Base-by-base conservation (phyloP, 2,888 invertebrate species). In the Arctia plantaginis region DNA sequence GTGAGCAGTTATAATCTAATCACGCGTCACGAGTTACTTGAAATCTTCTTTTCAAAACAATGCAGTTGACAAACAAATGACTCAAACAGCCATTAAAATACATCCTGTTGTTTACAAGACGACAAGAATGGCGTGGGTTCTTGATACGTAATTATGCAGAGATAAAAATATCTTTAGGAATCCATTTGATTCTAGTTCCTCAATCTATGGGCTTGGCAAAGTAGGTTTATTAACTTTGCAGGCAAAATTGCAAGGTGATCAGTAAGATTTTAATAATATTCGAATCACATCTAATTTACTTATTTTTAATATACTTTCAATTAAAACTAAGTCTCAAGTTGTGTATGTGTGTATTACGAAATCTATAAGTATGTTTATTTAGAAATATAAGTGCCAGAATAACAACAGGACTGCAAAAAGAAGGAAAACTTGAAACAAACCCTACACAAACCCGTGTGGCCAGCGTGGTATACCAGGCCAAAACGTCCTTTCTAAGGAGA, bases 51-150 rank as follows among this genome's bases (percentile, higher is more conserved):
- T 74, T 44, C 59, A 66, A 64, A 66, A 70, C 68, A 64, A 64
- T 51, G 68, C 72, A 55, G 51, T 65, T 71, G 81, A 80, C 83
- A 82, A 80, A 82, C 68, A 80, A 80, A 82, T 66, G 72, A 78
- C 71, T 71, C 73, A 78, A 80, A 66, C 83, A 76, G 73, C 62
- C 30, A 62, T 62, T 62, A 69, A 67, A 67, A 64, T 15, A 66
- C 73, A 73, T 71, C 80, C 78, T 80, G 78, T 82, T 70, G 74
- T 73, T 72, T 64, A 59, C 64, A 66, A 59, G n/a, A 72, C 23
- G 39, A 30, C 59, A 59, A 62, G 62, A 62, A 62, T 30, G 62
- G 77, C 75, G 82, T 82, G 82, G 81, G 81, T 71, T 65, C 44
- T 39, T 59, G 59, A 20, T 39, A 33, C 23, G 23, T 59, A 13